Base-by-base conservation (phyloP, 2,888 invertebrate species). In the Drosophila putrida region DNA sequence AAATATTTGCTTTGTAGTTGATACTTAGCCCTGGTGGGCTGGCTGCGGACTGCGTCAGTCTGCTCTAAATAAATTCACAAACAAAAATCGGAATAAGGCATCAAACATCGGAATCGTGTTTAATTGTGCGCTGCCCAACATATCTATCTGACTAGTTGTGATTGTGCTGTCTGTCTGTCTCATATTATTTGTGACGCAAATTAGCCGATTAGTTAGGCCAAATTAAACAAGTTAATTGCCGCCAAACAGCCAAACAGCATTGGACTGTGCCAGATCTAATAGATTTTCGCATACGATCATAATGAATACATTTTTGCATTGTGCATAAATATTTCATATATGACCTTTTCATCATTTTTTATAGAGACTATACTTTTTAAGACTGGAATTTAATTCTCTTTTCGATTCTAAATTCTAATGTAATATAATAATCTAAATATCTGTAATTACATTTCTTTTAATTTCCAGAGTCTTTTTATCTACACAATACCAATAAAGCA, bases 1-100 rank as follows among this genome's bases (percentile, higher is more conserved):
- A 85, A 79, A 86, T 72, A 58, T 79, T 84, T 61, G 64, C 85
- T 86, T 85, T 84, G 86, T 86, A 85, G 86, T 86, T 80, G 73
- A 60, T 71, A 59, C 54, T 50, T 67, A 71, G 71, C 67, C 50
- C 63, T 68, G 77, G 54, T 51, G 53, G 41, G 38, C 41, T 20
- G 11, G 1, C 31, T n/a, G 1, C 31, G 9, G 54, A 28, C 53
- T 62, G 61, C 71, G 71, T 75, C 71, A 67, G 57, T 41, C 54
- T 70, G 65, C 60, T 58, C 53, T 39, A 61, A 70, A 70, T 25
- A 49, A 41, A 63, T 43, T 31, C 27, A 15, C 46, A 41, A 53
- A 33, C 38, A 46, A 64, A 25, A 35, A 35, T 44, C 46, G 49
- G 31, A 38, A 39, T 6, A 62, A 46, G 33, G 36, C 27, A 25